Conservation (phyloP, 2,888 invertebrate species). For the Drosophila colorata region DNA sequence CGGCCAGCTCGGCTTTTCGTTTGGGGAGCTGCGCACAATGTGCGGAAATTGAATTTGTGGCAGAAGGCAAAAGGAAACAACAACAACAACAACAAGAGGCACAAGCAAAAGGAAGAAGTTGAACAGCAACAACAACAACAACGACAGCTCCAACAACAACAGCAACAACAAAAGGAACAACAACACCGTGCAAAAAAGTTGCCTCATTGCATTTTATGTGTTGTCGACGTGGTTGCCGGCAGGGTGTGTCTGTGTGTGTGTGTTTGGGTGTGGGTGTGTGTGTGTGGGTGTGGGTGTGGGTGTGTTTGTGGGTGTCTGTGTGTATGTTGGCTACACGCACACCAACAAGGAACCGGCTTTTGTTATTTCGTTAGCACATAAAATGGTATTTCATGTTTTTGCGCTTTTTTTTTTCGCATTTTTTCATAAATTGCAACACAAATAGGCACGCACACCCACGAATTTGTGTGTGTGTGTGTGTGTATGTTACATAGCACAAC, state of each 20-base stretch:
- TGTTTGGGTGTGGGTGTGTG: constrained; percentile 13
- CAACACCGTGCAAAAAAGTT: constrained; percentile 34
- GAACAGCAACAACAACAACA: constrained; percentile 6
- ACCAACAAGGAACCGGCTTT: constrained; percentile 56
- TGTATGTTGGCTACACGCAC: constrained; percentile 3
- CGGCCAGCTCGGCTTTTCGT: constrained; percentile 25
- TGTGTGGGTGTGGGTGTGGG: constrained; percentile 5
- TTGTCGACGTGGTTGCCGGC: constrained; percentile 54
- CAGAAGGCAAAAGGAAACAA: constrained; percentile 45
- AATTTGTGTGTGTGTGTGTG: constrained; percentile 11
- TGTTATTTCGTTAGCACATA: constrained; percentile 78
- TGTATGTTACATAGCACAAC: constrained; percentile 20
- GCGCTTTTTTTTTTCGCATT: constrained; percentile 20
- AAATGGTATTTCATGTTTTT: constrained; percentile 66
- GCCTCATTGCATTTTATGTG: constrained; percentile 76
- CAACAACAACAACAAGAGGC: constrained; percentile 17
- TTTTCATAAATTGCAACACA: constrained; percentile 63
- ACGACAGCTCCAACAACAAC: constrained; percentile 20
- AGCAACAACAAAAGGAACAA: constrained; percentile 17
- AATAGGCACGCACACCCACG: constrained; percentile 24
- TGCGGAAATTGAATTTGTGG: constrained; percentile 81
- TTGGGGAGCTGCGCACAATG: constrained; percentile 75
- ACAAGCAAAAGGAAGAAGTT: neutral
- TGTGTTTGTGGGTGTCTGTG: constrained; percentile 7
- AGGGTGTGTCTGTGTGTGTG: constrained; percentile 31